Base-by-base conservation (phyloP, 2,797 vertebrate species). In the Miichthys miiuy region DNA sequence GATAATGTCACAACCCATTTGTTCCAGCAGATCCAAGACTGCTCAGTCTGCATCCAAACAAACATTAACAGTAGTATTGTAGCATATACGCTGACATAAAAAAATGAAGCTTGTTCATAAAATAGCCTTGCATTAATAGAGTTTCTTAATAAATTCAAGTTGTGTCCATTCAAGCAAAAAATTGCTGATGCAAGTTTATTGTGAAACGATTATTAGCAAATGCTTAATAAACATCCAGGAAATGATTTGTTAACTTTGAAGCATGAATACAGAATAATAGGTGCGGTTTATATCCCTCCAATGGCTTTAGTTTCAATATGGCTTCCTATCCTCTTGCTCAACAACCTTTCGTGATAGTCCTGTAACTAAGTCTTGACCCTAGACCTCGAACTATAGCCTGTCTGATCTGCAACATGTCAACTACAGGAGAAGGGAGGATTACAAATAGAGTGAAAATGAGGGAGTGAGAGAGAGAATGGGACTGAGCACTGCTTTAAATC, bases 1-100 rank as follows among this genome's bases (percentile, higher is more conserved):
- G 80, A 89, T 87, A 93, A 92, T 90, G 88, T 92, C 89, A 91
- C 90, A 89, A 93, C 83, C 91, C 89, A 91, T 84, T 94, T 93
- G 89, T 86, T 90, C 68, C 73, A 75, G 46, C 68, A 78, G 66
- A 83, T 82, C 77, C 68, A 83, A 82, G 71, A 71, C 63, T 54
- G 61, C 55, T 81, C 81, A 63, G 67, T 55, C 30, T 88, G 79
- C 44, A 70, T 83, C 72, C 58, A 61, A 83, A 80, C 75, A 77
- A 85, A 77, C 17, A 75, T 54, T 50, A 79, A 67, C 62, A 30
- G 52, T 62, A 50, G 18, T 18, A 56, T 50, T 73, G 58, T 41
- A 67, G 73, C 67, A 60, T 44, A 68, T 48, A 69, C 41, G 62
- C 0, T 27, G 14, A 48, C 50, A 50, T 46, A 62, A 75, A 65